A percentile compares a stretch with the other conserved stretches of the same genome.
These are phyloP conservation scores for Cervus canadensis DNA, from an alignment of 2,113 vertebrate genomes.

Conservation along the genomic window DNA sequence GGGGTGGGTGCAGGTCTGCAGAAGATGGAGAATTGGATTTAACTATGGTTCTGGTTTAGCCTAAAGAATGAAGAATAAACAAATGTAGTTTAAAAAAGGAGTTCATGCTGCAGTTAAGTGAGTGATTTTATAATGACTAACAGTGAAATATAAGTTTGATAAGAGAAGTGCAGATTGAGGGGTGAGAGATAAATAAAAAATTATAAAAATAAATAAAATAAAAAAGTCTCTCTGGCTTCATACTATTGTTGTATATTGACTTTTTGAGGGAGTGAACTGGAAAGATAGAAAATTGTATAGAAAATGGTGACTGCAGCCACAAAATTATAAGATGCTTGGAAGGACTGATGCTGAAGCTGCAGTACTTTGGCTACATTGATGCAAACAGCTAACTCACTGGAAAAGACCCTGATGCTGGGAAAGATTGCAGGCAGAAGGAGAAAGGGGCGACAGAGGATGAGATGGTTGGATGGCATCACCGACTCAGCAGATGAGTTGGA, in stretches of 20 bases:
- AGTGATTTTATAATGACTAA: not conserved
- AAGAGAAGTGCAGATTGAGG: not conserved
- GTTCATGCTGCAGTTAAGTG: not conserved
- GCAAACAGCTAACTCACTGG: not conserved
- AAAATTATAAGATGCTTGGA: not conserved
- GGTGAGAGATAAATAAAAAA: not conserved
- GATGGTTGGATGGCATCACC: not conserved
- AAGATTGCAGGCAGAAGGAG: not conserved
- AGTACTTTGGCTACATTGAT: not conserved
- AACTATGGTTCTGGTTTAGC: not conserved
- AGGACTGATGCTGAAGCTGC: not conserved
- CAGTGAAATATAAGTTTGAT: not conserved
- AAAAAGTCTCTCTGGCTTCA: not conserved
- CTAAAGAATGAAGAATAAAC: not conserved
- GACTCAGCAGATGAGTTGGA: not conserved
- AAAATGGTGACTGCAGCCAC: not conserved
- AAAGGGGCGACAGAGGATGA: not conserved
- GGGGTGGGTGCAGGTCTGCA: not conserved
- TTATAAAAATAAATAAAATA: not conserved
- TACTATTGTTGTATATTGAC: not conserved
- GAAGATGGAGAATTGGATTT: not conserved
- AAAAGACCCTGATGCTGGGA: not conserved
- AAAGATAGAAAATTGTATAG: not conserved
- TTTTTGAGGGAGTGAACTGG: not conserved
- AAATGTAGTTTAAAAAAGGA: not conserved